Conservation (phyloP, 1,140 invertebrate species). For the Drosophila mojavensis region DNA sequence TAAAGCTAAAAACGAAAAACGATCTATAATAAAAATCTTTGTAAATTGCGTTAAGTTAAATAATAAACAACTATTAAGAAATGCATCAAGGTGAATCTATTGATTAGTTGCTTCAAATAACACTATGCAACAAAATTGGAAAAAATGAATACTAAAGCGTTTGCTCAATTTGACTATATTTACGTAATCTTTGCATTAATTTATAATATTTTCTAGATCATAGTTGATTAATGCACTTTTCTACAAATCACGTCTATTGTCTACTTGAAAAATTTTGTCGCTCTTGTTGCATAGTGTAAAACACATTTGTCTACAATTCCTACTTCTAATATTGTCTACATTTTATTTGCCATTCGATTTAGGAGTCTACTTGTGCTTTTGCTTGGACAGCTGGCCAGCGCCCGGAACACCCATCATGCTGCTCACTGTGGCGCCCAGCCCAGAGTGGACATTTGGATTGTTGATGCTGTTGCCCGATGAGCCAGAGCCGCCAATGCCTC, state of each 20-base stretch:
- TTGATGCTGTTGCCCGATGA: slow-evolving; percentile 36
- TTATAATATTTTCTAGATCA: not conserved
- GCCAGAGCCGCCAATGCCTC: slow-evolving; percentile 4
- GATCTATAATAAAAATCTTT: slow-evolving; percentile 66
- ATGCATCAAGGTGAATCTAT: not conserved
- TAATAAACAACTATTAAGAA: slow-evolving; percentile 68
- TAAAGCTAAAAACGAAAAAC: slow-evolving; percentile 33
- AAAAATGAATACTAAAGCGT: not conserved
- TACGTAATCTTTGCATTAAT: not conserved
- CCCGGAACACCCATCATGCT: slow-evolving; percentile 28
- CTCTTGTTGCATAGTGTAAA: slow-evolving; percentile 18
- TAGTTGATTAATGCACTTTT: no score
- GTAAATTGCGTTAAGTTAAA: slow-evolving; percentile 81
- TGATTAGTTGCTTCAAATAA: not conserved
- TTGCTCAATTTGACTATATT: not conserved
- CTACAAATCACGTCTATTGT: not conserved
- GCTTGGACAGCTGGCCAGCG: slow-evolving; percentile 58
- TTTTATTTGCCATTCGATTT: not conserved
- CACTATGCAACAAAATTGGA: slow-evolving; percentile 6
- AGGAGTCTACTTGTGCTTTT: slow-evolving; percentile 70
- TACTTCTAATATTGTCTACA: slow-evolving; percentile 7
- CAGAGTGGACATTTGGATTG: slow-evolving; percentile 23
- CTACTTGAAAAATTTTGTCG: slow-evolving; percentile 13
- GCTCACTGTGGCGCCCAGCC: slow-evolving; percentile 27
- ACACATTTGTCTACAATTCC: slow-evolving; percentile 38